Evolutionary conservation across 2,113 vertebrate species (phyloP).

Genomic region (Chaetops frenatus): DNA sequence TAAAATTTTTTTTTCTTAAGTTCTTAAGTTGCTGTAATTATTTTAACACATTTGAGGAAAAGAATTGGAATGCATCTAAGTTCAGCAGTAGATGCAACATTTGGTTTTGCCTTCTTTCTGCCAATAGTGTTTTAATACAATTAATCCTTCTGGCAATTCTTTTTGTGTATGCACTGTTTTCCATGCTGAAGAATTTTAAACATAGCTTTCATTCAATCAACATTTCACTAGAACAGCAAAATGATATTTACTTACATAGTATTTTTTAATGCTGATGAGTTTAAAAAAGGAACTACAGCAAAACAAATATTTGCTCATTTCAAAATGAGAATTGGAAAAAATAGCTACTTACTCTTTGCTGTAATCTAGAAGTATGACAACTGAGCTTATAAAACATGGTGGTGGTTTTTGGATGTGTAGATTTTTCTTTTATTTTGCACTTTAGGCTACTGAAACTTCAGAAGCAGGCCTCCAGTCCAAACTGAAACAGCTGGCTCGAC

Average conservation of each 20-base stretch:
- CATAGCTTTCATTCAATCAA: background rate
- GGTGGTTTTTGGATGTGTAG: background rate
- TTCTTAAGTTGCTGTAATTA: background rate
- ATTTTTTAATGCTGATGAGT: background rate
- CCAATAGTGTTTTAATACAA: background rate
- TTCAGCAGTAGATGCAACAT: background rate
- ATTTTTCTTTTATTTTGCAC: constrained; percentile 9
- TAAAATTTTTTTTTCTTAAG: background rate
- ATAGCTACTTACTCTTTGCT: background rate
- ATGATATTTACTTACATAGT: background rate
- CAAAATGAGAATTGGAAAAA: background rate
- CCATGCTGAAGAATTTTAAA: background rate
- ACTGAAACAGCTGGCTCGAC: constrained; percentile 94
- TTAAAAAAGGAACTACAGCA: background rate
- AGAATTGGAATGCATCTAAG: background rate
- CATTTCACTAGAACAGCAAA: background rate
- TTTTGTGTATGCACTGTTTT: background rate
- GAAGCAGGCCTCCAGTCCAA: constrained; percentile 88
- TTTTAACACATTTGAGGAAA: background rate
- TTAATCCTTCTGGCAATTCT: background rate
- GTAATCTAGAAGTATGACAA: background rate
- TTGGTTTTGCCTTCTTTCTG: background rate
- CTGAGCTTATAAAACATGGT: background rate
- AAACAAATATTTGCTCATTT: background rate
- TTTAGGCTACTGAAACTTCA: constrained; percentile 88